Evolutionary conservation across 1,140 invertebrate species (phyloP).

Genomic region (Drosophila tsacasi): DNA sequence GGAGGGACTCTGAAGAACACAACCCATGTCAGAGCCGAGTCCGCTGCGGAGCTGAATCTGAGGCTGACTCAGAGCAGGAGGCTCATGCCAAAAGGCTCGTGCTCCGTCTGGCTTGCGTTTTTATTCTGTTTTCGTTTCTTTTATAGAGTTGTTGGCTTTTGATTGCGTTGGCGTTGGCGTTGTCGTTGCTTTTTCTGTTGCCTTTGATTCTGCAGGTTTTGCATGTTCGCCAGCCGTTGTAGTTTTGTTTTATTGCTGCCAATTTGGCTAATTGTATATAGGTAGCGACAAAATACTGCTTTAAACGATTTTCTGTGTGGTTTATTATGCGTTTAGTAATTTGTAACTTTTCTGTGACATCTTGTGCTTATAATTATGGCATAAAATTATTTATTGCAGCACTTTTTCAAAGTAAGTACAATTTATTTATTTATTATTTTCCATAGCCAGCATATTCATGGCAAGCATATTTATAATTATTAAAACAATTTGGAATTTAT

Average conservation of each 20-base stretch:
- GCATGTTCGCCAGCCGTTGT: slow-evolving; percentile 68
- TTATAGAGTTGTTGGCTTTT: slow-evolving; percentile 76
- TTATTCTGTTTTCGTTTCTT: slow-evolving; percentile 44
- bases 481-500: not conserved
- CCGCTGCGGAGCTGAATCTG: slow-evolving; percentile 18
- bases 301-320: slow-evolving; percentile 23
- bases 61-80: slow-evolving; percentile 29
- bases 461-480: not conserved
- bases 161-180: slow-evolving; percentile 72
- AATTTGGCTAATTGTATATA: slow-evolving; percentile 79
- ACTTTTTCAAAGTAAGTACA: too few species aligned
- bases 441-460: too few species aligned
- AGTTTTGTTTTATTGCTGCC: slow-evolving; percentile 76
- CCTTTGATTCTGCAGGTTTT: slow-evolving; percentile 52
- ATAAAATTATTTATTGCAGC: not conserved
- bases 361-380: not conserved
- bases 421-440: too few species aligned
- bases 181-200: slow-evolving; percentile 47
- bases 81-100: slow-evolving; percentile 73
- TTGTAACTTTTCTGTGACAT: not conserved
- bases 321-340: slow-evolving; percentile 31
- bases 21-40: slow-evolving; percentile 57
- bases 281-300: slow-evolving; percentile 41
- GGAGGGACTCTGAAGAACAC: slow-evolving; percentile 49
- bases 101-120: slow-evolving; percentile 57